A percentile compares a stretch with the other conserved stretches of the same genome.
Conservation (phyloP, 2,113 vertebrate species). For the Sialia sialis region DNA sequence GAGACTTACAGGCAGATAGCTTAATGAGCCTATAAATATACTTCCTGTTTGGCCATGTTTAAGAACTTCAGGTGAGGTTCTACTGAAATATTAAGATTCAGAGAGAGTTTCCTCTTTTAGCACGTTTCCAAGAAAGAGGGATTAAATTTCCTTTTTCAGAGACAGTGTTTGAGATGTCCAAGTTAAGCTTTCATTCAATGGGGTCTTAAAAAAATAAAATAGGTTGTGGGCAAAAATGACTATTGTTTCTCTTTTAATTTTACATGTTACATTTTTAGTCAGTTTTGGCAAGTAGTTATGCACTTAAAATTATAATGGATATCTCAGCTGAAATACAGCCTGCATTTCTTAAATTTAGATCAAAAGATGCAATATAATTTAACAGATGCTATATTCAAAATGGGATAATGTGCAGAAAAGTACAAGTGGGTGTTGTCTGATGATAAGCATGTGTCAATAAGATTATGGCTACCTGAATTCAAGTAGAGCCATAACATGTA, state of each 20-base stretch:
- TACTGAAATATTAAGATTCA: not conserved
- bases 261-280: not conserved
- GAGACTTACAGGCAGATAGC: not conserved
- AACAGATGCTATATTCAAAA: not conserved
- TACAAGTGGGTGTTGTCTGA: not conserved
- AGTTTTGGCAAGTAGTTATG: not conserved
- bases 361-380: not conserved
- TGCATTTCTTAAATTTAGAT: not conserved
- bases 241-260: not conserved
- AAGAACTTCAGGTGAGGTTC: not conserved
- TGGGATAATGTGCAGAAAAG: not conserved
- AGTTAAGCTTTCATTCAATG: not conserved
- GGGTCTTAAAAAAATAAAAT: not conserved
- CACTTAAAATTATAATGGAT: not conserved
- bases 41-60: not conserved
- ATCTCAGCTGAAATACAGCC: not conserved
- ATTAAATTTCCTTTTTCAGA: not conserved
- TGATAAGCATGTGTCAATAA: not conserved
- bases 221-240: fast-evolving
- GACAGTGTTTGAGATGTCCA: not conserved
- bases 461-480: not conserved
- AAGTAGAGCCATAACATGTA: not conserved
- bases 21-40: not conserved
- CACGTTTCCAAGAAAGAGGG: not conserved
- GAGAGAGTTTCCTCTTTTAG: not conserved